Conservation (phyloP, 1,140 invertebrate genomes). For the Liolophura sinensis region DNA sequence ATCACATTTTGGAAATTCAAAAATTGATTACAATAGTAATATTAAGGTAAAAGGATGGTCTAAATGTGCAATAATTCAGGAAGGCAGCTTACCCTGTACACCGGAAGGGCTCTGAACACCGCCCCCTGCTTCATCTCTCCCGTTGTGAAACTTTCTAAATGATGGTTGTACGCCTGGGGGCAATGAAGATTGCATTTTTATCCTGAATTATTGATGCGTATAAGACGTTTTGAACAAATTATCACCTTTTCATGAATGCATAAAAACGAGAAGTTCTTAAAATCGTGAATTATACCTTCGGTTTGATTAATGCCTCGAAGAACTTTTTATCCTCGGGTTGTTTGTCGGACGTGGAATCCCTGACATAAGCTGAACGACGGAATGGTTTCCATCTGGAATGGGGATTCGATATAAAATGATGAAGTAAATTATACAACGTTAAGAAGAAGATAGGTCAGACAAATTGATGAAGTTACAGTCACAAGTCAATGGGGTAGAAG, state of each 20-base stretch:
- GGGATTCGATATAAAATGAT: not conserved
- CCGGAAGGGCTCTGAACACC: constrained; percentile 50
- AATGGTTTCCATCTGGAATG: constrained; percentile 48
- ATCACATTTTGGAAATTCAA: too few relatives aligned
- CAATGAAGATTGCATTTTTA: too few relatives aligned
- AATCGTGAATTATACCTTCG: constrained; percentile 30
- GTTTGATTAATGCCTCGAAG: constrained; percentile 53
- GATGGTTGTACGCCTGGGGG: constrained; percentile 47
- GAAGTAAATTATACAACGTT: too few relatives aligned
- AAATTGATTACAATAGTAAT: too few relatives aligned
- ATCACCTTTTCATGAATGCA: not conserved
- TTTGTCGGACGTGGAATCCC: constrained; percentile 13
- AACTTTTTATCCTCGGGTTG: constrained; percentile 49
- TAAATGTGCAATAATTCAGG: too few relatives aligned
- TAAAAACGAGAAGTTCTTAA: not conserved
- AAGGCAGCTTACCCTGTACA: constrained; percentile 42
- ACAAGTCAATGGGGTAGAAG: too few relatives aligned
- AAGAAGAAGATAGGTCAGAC: too few relatives aligned
- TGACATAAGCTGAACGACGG: constrained; percentile 43
- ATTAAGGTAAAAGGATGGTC: too few relatives aligned
- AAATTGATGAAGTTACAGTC: too few relatives aligned
- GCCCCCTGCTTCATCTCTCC: constrained; percentile 46
- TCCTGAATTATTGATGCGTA: too few relatives aligned
- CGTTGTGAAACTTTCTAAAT: constrained; percentile 46
- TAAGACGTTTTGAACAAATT: not conserved